Conservation (phyloP, 1,140 invertebrate genomes). For the Drosophila orena region DNA sequence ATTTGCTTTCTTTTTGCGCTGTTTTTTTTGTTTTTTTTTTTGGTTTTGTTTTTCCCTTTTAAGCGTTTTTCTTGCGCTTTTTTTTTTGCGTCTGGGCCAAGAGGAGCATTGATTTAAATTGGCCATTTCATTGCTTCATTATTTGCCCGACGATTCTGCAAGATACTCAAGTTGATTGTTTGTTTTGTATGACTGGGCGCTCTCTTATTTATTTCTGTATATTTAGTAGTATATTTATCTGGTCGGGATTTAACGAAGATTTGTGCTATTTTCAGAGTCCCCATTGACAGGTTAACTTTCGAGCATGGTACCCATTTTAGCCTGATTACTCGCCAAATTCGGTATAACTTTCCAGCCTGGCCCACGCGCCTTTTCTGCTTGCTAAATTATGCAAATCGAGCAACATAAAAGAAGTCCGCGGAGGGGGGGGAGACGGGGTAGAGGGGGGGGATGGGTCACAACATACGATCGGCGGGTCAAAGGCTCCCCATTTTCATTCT, state of each 20-base stretch:
- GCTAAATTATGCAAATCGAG: conserved; percentile 62
- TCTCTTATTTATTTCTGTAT: conserved; percentile 47
- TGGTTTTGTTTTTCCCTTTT: background rate
- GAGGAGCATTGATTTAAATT: conserved; percentile 70
- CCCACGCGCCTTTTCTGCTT: conserved; percentile 19
- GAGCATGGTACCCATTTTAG: conserved; percentile 1
- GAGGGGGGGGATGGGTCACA: background rate
- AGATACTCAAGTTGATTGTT: conserved; percentile 67
- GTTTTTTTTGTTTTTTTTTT: background rate
- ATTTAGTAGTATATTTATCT: conserved; percentile 36
- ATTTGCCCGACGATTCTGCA: conserved; percentile 39
- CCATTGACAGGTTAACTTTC: conserved; percentile 46
- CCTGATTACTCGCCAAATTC: conserved; percentile 46
- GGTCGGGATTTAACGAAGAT: conserved; percentile 47
- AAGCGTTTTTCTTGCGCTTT: background rate
- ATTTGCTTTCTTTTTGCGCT: conserved; percentile 32
- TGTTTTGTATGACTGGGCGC: conserved; percentile 33
- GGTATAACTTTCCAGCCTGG: conserved; percentile 33
- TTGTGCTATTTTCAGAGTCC: conserved; percentile 26
- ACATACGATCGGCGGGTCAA: conserved; percentile 34
- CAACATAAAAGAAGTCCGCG: conserved; percentile 41
- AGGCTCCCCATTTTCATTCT: conserved; percentile 11
- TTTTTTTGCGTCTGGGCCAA: conserved; percentile 25
- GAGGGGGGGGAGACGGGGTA: too few species aligned
- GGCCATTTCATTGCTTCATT: conserved; percentile 74